These are phyloP conservation scores for Carposina sasakii DNA, from an alignment of 1,140 invertebrate species.

Conservation along the genomic window DNA sequence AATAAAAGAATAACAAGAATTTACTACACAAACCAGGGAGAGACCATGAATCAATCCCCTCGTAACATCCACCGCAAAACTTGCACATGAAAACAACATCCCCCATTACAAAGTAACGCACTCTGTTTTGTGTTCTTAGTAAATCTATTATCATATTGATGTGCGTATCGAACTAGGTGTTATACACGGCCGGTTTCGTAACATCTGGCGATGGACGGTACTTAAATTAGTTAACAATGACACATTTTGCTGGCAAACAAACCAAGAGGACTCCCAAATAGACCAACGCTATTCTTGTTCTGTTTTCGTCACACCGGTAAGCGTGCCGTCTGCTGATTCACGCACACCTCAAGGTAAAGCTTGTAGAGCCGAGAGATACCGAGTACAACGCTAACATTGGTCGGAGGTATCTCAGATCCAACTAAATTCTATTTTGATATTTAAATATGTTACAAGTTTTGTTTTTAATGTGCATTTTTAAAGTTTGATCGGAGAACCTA, in stretches of 20 bases:
- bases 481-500: no score
- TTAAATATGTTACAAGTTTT: no score
- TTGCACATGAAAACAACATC: no score
- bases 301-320: constrained; percentile 51
- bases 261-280: constrained; percentile 66
- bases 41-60: constrained; percentile 43
- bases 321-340: constrained; percentile 61
- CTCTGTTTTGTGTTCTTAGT: no score
- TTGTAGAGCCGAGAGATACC: constrained; percentile 15
- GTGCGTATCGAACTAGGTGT: constrained; percentile 33
- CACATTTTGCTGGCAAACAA: constrained; percentile 72
- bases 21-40: constrained; percentile 34
- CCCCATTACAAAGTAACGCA: no score
- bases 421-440: no score
- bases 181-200: constrained; percentile 49
- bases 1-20: constrained; percentile 39
- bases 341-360: constrained; percentile 65
- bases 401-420: background rate
- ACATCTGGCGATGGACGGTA: constrained; percentile 65
- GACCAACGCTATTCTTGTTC: constrained; percentile 64
- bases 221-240: constrained; percentile 73
- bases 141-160: no score
- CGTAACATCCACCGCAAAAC: no score
- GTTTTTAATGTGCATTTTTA: no score
- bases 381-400: background rate